Evolutionary conservation across 37 sponge, comb jelly and placozoan genomes (phyloP).

Genomic region (Hormiphora californensis): DNA sequence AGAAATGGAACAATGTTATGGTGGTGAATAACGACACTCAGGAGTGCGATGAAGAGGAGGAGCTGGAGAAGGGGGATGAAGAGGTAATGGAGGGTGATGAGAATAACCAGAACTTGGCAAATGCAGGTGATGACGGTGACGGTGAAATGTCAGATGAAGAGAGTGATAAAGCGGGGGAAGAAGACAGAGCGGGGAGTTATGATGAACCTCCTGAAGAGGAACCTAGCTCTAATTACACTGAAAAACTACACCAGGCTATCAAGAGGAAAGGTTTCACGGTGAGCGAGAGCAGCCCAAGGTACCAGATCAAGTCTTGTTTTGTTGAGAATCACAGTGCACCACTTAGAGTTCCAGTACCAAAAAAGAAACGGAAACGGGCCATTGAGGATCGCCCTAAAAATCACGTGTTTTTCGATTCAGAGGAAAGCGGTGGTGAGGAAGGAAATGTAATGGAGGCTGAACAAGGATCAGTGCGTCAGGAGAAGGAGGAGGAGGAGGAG

Average conservation of each 20-base stretch:
- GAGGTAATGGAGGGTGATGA: background rate
- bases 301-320: constrained; percentile 42
- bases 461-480: too few species aligned
- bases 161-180: background rate
- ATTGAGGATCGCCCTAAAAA: background rate
- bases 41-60: background rate
- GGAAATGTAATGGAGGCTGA: background rate
- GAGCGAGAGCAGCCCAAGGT: background rate
- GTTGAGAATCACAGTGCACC: constrained; percentile 40
- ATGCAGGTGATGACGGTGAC: background rate
- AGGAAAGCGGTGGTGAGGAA: background rate
- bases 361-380: constrained; percentile 36
- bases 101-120: background rate
- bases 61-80: background rate
- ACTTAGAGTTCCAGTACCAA: constrained; percentile 21
- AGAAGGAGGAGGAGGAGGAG: background rate
- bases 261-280: background rate
- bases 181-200: too few species aligned
- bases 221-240: background rate
- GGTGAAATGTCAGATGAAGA: background rate
- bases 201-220: background rate
- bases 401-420: constrained; percentile 34
- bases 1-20: background rate
- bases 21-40: background rate
- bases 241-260: background rate